Evolutionary conservation across 2,797 vertebrate genomes (phyloP).

Genomic region (Cottoperca gobio): DNA sequence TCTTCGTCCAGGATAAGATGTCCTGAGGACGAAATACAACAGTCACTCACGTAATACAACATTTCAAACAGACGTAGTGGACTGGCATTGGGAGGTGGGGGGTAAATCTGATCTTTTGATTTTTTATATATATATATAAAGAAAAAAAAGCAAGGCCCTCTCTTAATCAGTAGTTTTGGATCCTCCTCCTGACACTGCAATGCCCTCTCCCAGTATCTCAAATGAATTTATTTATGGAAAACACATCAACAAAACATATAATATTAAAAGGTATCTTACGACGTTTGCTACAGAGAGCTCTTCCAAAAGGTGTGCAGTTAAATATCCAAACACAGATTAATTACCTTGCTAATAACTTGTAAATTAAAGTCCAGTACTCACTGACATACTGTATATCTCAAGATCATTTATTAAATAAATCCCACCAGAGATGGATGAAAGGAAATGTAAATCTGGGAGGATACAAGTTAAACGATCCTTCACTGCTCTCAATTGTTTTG

Average conservation of each 20-base stretch:
- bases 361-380: not conserved
- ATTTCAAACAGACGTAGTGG: not conserved
- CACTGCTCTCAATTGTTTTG: not conserved
- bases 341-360: not conserved
- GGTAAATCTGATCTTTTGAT: not conserved
- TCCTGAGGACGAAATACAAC: slow-evolving; percentile 78
- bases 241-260: not conserved
- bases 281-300: not conserved
- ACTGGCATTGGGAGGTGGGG: not conserved
- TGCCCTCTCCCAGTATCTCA: not conserved
- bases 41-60: not conserved
- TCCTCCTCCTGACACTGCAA: not conserved
- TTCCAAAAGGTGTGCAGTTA: not conserved
- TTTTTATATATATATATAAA: not conserved
- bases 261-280: not conserved
- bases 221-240: not conserved
- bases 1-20: slow-evolving; percentile 95
- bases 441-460: not conserved
- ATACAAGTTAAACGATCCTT: not conserved
- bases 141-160: not conserved
- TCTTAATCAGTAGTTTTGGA: not conserved
- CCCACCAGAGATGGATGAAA: not conserved
- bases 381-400: not conserved
- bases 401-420: not conserved
- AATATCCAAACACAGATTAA: not conserved